Percentiles rank a stretch among this genome's conserved stretches.
Evolutionary conservation across 2,797 vertebrate genomes (phyloP).

Genomic region (Micrastur ruficollis): DNA sequence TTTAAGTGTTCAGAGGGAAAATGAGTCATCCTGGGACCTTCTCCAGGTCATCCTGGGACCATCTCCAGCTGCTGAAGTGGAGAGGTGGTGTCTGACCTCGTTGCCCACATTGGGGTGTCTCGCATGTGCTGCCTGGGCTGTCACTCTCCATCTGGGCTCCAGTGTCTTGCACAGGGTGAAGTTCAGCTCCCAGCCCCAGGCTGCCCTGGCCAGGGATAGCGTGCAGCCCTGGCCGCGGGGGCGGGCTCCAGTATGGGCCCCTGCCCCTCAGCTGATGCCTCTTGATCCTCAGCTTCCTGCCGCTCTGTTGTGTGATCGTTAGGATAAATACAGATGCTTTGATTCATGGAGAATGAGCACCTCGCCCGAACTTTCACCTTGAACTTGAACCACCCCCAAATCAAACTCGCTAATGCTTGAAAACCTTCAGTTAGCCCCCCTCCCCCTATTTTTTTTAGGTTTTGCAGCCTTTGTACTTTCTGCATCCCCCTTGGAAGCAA

Average conservation of each 20-base stretch:
- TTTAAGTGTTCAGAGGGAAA: neutral
- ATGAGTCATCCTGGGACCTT: neutral
- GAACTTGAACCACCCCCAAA: conserved; percentile 16
- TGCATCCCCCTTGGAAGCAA: neutral
- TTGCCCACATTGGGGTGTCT: fast-evolving
- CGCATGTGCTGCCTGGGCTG: neutral
- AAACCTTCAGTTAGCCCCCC: neutral
- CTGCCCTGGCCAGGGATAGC: neutral
- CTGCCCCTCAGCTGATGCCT: neutral
- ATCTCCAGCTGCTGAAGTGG: neutral
- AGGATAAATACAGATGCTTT: neutral
- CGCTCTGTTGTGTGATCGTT: fast-evolving
- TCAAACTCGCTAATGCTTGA: neutral
- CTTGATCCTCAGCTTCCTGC: neutral
- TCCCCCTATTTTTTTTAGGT: neutral
- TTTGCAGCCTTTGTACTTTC: conserved; percentile 38
- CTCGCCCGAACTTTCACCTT: conserved; percentile 8
- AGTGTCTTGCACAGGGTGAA: fast-evolving
- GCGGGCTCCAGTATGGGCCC: neutral
- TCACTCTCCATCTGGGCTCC: fast-evolving
- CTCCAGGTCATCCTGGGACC: neutral
- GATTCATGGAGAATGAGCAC: neutral
- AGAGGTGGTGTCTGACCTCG: neutral
- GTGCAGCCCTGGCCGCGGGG: fast-evolving
- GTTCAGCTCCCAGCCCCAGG: neutral